Evolutionary conservation across 2,113 vertebrate species (phyloP).

Genomic region (Herpailurus yagouaroundi): DNA sequence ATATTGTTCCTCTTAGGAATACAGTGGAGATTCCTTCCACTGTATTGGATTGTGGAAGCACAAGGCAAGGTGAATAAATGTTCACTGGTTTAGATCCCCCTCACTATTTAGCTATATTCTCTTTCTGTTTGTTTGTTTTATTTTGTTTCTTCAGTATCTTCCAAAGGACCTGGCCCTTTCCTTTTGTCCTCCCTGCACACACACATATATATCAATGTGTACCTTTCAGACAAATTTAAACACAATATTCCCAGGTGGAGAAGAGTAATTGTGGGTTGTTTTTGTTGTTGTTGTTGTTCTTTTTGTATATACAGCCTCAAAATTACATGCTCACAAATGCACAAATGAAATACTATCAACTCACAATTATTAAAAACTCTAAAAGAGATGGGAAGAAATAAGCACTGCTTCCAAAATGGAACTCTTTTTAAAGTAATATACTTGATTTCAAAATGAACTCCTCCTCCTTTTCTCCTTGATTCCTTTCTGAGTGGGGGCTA

Average conservation of each 20-base stretch:
- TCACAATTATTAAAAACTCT: neutral
- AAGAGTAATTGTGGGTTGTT: neutral
- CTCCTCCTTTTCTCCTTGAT: neutral
- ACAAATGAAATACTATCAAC: neutral
- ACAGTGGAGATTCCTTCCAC: neutral
- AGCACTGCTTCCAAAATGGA: neutral
- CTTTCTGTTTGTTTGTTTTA: neutral
- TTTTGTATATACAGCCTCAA: neutral
- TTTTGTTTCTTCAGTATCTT: conserved; percentile 5
- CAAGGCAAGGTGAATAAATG: neutral
- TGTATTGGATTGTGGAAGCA: neutral
- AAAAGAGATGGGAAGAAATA: neutral
- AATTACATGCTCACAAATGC: neutral
- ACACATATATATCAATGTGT: neutral
- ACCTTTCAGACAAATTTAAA: neutral
- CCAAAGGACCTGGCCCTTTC: neutral
- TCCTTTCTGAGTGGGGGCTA: neutral
- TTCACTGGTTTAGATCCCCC: too few species aligned
- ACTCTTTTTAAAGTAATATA: neutral
- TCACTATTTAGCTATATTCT: neutral
- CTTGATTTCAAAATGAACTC: neutral
- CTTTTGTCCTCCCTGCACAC: neutral
- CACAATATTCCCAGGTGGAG: neutral
- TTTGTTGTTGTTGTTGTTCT: neutral
- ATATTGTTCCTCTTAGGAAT: neutral